phyloP scores from a whole-genome alignment of 2,888 invertebrate genomes.

The Drosophila meridiana region DNA sequence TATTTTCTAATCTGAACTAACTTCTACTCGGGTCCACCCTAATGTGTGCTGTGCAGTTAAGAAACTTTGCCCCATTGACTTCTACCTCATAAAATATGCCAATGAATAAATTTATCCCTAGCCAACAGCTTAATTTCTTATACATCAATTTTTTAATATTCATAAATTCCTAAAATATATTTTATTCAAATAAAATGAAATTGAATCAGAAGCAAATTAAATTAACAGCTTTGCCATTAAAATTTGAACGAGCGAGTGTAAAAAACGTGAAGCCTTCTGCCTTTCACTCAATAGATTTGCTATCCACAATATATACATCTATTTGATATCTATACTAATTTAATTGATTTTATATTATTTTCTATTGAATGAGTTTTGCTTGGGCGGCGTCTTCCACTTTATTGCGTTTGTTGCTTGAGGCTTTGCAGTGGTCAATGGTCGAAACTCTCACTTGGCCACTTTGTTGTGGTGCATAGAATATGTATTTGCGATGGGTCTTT shows the following conservation, averaged over 20 bases:
- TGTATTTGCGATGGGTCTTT: conserved; percentile 40
- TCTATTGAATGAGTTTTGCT: conserved; percentile 23
- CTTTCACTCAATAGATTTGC: background rate
- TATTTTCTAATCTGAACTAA: background rate
- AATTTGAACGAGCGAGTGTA: background rate
- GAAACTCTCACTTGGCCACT: conserved; percentile 17
- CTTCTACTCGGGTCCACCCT: background rate
- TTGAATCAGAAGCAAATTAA: background rate
- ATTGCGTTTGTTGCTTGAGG: conserved; percentile 17
- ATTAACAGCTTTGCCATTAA: conserved; percentile 2
- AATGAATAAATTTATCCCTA: background rate
- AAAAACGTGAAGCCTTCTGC: background rate
- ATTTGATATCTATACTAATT: background rate
- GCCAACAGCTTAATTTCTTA: background rate
- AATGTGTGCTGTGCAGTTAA: background rate
- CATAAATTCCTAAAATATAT: background rate
- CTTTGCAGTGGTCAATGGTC: conserved; percentile 1
- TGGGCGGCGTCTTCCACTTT: background rate
- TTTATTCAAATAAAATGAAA: background rate
- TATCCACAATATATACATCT: background rate
- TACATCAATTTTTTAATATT: background rate
- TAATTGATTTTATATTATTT: conserved; percentile 50
- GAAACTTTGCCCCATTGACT: background rate
- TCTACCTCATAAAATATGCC: background rate
- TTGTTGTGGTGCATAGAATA: conserved; percentile 51